These are phyloP conservation scores for Vulpes lagopus DNA, from an alignment of 2,113 vertebrate species.

Conservation along the genomic window DNA sequence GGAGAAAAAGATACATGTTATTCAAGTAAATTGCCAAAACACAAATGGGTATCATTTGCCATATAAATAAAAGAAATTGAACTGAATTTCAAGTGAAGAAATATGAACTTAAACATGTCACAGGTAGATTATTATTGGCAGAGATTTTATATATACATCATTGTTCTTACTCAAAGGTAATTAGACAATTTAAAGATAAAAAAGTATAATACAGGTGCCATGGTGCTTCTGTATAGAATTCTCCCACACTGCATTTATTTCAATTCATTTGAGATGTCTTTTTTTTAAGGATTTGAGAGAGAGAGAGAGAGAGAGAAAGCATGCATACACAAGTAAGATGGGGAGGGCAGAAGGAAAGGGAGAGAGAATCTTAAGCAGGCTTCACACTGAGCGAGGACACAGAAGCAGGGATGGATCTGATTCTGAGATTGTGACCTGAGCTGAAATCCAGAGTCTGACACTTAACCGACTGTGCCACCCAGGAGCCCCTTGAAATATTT, in stretches of 20 bases:
- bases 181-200: neutral
- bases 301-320: neutral
- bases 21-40: neutral
- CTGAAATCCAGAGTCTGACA: neutral
- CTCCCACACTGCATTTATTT: neutral
- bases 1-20: neutral
- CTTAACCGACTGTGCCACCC: neutral
- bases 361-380: neutral
- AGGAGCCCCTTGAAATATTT: neutral
- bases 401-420: neutral
- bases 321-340: no score
- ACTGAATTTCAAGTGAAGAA: neutral
- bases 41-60: neutral
- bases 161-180: neutral
- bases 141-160: neutral
- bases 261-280: neutral
- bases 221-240: neutral
- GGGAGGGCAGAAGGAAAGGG: neutral
- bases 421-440: neutral
- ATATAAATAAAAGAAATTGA: neutral
- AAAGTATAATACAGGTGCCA: neutral
- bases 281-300: neutral
- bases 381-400: neutral
- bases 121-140: neutral
- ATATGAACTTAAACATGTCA: neutral